Base-by-base conservation (phyloP, 2,888 invertebrate genomes). In the Sabatieria punctata region DNA sequence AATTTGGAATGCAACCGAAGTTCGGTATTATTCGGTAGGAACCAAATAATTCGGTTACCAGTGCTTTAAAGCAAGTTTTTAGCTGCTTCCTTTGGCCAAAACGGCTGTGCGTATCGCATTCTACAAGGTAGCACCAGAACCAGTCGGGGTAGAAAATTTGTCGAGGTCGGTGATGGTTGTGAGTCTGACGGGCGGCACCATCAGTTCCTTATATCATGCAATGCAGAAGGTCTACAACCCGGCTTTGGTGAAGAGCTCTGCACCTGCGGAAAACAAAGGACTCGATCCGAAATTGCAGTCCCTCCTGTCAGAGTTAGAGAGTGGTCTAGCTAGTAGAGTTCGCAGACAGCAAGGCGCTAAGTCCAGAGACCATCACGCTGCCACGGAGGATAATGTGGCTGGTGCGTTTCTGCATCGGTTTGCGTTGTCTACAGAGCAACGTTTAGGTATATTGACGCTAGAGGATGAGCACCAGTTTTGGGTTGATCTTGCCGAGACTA, bases 391-490 rank as follows among this genome's bases (percentile, higher is more conserved):
- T 25, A 47, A 15, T 25, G 8, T 64, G 54, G 52, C 59, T 52
- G 59, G 63, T 65, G 53, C 41, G 38, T 50, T 35, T 44, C 22
- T 19, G 36, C 45, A 11, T 30, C 33, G 4, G 18, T 49, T 38
- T 33, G 27, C 18, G 4, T 26, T 25, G 23, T 22, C n/a, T 4
- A 65, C 22, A 22, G 45, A 47, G 33, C 15, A 26, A 15, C 40
- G 46, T 45, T 22, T 27, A 58, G 60, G 55, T 36, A 57, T 60
- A 39, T 45, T 54, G 21, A 50, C 55, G 1, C 55, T 61, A 39
- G 73, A 75, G 52, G 79, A 82, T 68, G 82, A 82, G 70, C 68
- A 78, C 39, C 74, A 77, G 55, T 79, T 77, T 63, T 82, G 82
- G 82, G 72, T 71, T 52, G 72, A 74, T 19, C 56, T 74, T 30